A percentile compares a stretch with the other conserved stretches of the same genome.
These are phyloP conservation scores for Lucilia cuprina DNA, from an alignment of 1,140 invertebrate genomes.

Conservation along the genomic window DNA sequence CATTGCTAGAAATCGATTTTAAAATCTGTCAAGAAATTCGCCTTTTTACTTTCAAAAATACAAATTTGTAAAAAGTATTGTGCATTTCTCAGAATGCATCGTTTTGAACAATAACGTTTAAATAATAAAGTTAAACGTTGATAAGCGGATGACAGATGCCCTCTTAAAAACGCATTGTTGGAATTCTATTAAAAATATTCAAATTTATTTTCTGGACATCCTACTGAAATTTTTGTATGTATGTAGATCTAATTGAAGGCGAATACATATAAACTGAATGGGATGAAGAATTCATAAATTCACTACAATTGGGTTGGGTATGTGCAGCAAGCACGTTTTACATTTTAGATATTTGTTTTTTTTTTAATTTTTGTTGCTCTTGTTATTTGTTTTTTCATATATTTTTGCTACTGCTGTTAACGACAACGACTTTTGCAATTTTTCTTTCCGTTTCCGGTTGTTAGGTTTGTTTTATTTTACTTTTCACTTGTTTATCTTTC, in stretches of 20 bases:
- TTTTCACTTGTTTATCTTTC: constrained; percentile 28
- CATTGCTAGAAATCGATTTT: no score
- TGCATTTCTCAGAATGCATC: no score
- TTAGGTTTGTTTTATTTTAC: constrained; percentile 32
- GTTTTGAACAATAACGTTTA: no score
- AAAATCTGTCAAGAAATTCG: no score
- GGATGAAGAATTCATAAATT: background rate
- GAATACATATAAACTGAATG: background rate
- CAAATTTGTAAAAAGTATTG: no score
- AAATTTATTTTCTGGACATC: no score
- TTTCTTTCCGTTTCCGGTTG: constrained; percentile 31
- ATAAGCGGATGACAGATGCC: no score
- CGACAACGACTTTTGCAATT: constrained; percentile 29
- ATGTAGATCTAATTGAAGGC: background rate
- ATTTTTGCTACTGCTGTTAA: constrained; percentile 19
- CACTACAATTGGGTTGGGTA: background rate
- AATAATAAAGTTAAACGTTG: no score
- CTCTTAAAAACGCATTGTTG: no score
- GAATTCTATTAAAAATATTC: no score
- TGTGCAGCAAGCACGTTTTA: constrained; percentile 9
- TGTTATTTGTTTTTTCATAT: background rate
- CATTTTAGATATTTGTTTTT: background rate
- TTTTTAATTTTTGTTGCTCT: background rate
- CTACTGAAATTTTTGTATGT: background rate
- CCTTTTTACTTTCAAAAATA: no score